Evolutionary conservation across 2,888 invertebrate genomes (phyloP).

Genomic region (Cyaniris semiargus): DNA sequence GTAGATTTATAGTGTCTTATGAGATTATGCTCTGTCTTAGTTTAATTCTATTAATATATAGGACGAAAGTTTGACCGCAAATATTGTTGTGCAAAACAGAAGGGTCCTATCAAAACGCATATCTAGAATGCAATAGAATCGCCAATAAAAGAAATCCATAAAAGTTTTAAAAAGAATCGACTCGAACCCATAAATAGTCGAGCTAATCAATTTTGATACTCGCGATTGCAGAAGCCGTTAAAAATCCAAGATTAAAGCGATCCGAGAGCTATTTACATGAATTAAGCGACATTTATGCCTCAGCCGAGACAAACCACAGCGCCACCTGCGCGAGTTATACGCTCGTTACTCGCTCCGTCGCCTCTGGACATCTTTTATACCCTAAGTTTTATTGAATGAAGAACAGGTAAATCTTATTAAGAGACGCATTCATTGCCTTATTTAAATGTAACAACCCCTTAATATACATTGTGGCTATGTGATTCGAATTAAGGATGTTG

Average conservation of each 20-base stretch:
- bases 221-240: slow-evolving; percentile 42
- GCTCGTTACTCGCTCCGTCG: slow-evolving; percentile 73
- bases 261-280: slow-evolving; percentile 72
- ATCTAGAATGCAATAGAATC: not conserved
- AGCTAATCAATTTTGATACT: slow-evolving; percentile 26
- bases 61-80: slow-evolving; percentile 13
- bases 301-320: slow-evolving; percentile 71
- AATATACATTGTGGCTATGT: slow-evolving; percentile 19
- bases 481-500: not conserved
- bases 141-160: slow-evolving; percentile 1
- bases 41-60: slow-evolving; percentile 23
- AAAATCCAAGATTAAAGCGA: slow-evolving; percentile 56
- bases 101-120: not conserved
- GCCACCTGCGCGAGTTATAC: slow-evolving; percentile 76
- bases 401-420: slow-evolving; percentile 25
- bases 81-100: not conserved
- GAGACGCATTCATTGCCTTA: slow-evolving; percentile 21
- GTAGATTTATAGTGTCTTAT: slow-evolving; percentile 31
- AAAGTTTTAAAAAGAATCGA: not conserved
- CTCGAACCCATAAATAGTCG: not conserved
- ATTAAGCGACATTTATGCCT: slow-evolving; percentile 76
- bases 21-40: slow-evolving; percentile 31
- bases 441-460: slow-evolving; percentile 17
- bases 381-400: slow-evolving; percentile 41
- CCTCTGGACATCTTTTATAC: slow-evolving; percentile 50